Conservation (phyloP, 2,797 vertebrate genomes). For the Huso huso region DNA sequence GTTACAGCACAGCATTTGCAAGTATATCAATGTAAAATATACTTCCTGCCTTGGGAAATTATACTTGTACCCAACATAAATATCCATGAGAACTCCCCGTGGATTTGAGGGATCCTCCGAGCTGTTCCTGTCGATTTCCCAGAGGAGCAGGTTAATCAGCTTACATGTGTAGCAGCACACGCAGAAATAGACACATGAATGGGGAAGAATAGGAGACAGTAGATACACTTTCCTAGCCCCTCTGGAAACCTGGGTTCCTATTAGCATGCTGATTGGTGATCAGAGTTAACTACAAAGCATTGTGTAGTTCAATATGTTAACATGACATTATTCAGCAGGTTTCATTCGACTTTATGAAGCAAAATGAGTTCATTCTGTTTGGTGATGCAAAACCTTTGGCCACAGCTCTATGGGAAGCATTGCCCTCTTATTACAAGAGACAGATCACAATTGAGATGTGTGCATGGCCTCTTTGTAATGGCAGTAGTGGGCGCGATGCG, state of each 20-base stretch:
- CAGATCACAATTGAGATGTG: conserved; percentile 3
- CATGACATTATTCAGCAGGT: too few relatives aligned
- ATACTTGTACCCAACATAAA: conserved; percentile 31
- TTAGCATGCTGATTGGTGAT: too few relatives aligned
- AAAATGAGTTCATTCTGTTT: too few relatives aligned
- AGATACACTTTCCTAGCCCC: too few relatives aligned
- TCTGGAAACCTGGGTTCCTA: too few relatives aligned
- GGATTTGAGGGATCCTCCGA: conserved; percentile 28
- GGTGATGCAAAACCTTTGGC: too few relatives aligned
- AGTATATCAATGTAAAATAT: conserved; percentile 40
- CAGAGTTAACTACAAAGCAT: too few relatives aligned
- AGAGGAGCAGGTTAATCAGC: conserved; percentile 42
- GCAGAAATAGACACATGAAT: conserved; percentile 23
- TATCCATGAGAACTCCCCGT: conserved; percentile 19
- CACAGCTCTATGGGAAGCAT: background rate
- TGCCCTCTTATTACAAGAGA: conserved; percentile 15
- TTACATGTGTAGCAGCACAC: conserved; percentile 34
- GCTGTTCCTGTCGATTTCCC: conserved; percentile 43
- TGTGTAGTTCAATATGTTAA: too few relatives aligned
- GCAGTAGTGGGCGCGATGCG: background rate
- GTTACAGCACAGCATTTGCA: conserved; percentile 24
- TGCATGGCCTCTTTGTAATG: conserved; percentile 8
- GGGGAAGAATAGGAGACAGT: too few relatives aligned
- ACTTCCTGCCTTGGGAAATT: conserved; percentile 56
- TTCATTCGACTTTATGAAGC: too few relatives aligned